A percentile compares a stretch with the other conserved stretches of the same genome.
Conservation (phyloP, 2,797 vertebrate genomes). For the Falco biarmicus region DNA sequence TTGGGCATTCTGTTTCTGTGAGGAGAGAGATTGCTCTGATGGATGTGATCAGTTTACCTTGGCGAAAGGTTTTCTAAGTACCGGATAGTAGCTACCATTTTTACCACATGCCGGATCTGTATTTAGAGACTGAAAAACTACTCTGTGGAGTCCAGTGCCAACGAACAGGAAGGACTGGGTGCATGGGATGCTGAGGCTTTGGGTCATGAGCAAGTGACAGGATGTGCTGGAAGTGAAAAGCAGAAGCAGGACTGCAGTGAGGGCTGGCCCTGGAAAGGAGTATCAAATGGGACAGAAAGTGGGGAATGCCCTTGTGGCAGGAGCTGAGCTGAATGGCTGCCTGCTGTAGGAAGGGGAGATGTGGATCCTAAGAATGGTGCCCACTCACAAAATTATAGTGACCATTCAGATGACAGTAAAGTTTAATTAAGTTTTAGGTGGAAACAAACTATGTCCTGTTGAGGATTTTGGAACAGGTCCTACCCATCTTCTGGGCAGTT, state of each 20-base stretch:
- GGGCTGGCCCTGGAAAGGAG: not conserved
- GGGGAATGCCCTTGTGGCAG: not conserved
- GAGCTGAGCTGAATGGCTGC: not conserved
- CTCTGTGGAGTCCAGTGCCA: not conserved
- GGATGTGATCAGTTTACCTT: not conserved
- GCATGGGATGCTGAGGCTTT: not conserved
- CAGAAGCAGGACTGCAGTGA: not conserved
- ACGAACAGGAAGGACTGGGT: not conserved
- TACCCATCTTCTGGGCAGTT: not conserved
- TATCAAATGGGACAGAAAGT: not conserved
- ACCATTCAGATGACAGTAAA: not conserved
- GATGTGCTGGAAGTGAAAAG: not conserved
- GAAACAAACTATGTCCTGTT: not conserved
- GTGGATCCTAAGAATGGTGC: not conserved
- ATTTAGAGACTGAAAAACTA: not conserved
- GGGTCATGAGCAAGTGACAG: not conserved
- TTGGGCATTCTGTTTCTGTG: not conserved
- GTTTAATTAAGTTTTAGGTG: not conserved
- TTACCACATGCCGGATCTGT: not conserved
- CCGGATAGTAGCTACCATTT: slow-evolving; percentile 8
- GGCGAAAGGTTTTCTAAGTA: not conserved
- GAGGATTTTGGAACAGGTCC: not conserved
- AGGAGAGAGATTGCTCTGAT: not conserved
- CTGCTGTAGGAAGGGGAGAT: not conserved
- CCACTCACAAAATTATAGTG: not conserved